Evolutionary conservation across 2,113 vertebrate genomes (phyloP).

Genomic region (Microtus ochrogaster): DNA sequence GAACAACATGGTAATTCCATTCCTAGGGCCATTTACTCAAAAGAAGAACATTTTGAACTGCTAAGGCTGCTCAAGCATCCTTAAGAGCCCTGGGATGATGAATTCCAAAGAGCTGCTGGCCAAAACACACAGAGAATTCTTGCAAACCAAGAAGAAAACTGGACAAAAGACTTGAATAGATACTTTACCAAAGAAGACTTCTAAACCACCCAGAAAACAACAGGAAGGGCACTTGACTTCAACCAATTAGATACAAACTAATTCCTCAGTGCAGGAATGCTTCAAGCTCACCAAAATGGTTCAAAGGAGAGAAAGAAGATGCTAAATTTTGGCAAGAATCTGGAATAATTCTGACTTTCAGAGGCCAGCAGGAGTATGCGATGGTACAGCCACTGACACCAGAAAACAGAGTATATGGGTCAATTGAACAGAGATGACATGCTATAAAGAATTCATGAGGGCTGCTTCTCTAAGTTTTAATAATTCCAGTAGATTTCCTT

Average conservation of each 20-base stretch:
- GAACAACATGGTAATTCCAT: background rate
- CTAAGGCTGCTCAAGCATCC: background rate
- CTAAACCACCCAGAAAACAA: background rate
- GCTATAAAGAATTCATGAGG: background rate
- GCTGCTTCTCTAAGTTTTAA: constrained; percentile 19
- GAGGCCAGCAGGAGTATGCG: background rate
- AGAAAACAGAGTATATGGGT: background rate
- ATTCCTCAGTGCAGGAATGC: background rate
- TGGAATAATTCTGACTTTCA: background rate
- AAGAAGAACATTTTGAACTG: constrained; percentile 34
- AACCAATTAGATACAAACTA: constrained; percentile 20
- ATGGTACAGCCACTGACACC: background rate
- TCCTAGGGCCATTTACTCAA: background rate
- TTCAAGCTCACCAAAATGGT: background rate
- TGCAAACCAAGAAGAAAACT: constrained; percentile 21
- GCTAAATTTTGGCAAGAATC: constrained; percentile 28
- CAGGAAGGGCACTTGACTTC: background rate
- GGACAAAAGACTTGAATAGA: background rate
- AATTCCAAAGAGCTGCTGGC: background rate
- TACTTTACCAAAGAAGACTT: constrained; percentile 14
- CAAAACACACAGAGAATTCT: constrained; percentile 36
- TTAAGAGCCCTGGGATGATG: constrained; percentile 39
- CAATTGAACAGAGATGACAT: background rate
- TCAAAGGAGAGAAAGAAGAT: constrained; percentile 44
- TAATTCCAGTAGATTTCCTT: constrained; percentile 8